Percentiles rank a stretch among this genome's conserved stretches.
These are phyloP conservation scores for Panorpa germanica DNA, from an alignment of 2,888 invertebrate genomes.

Conservation along the genomic window DNA sequence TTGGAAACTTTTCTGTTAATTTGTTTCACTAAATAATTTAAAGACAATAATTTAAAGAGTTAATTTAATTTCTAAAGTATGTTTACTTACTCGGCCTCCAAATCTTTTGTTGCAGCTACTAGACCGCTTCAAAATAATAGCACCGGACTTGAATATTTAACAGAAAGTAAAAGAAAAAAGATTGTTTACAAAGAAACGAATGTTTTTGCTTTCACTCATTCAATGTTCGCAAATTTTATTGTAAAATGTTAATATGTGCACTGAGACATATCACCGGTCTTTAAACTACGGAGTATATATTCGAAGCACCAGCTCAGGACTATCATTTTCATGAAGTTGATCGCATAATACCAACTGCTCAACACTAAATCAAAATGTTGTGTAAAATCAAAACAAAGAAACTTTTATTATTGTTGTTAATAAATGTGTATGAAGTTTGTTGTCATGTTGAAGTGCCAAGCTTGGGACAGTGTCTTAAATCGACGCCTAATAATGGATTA, in stretches of 20 bases:
- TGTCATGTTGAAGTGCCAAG: constrained; percentile 6
- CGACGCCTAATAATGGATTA: constrained; percentile 25
- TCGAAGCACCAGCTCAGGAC: constrained; percentile 2
- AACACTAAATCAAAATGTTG: background rate
- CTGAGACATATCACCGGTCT: constrained; percentile 11
- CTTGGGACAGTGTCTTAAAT: constrained; percentile 25
- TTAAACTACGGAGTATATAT: constrained; percentile 10
- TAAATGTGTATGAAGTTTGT: background rate
- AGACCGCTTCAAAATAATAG: too few relatives aligned
- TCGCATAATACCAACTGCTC: constrained; percentile 2
- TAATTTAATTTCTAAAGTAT: too few relatives aligned
- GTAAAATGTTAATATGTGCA: constrained; percentile 10
- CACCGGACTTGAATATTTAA: constrained; percentile 14
- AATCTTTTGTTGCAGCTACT: too few relatives aligned
- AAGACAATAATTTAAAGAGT: too few relatives aligned
- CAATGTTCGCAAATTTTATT: too few relatives aligned
- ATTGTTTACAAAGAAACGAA: constrained; percentile 6
- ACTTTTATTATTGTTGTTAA: constrained; percentile 8
- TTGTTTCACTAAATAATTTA: too few relatives aligned
- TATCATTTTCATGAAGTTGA: too few relatives aligned
- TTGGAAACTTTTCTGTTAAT: too few relatives aligned
- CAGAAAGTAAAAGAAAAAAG: constrained; percentile 12
- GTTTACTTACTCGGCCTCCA: too few relatives aligned
- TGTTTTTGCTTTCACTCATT: constrained; percentile 10
- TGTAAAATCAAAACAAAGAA: background rate